Base-by-base conservation (phyloP, 2,888 invertebrate species). In the Oscheius sp. region DNA sequence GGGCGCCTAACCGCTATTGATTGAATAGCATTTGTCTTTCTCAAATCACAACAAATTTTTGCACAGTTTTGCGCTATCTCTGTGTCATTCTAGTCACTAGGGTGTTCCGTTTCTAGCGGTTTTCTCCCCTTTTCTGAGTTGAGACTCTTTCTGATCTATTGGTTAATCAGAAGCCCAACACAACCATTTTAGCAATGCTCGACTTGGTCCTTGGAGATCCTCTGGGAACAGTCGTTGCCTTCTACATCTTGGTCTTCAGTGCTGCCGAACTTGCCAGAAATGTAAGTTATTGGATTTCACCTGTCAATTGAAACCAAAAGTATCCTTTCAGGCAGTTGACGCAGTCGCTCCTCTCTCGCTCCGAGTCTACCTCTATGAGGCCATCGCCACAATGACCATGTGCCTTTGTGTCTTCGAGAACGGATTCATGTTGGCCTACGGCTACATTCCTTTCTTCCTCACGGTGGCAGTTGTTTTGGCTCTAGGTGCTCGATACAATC, bases 331-430 rank as follows among this genome's bases (percentile, higher is more conserved):
- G 81, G 48, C 78, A 2, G 75, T 79, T 2, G 76, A 75, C 29
- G 78, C 74, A 63, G 73, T 71, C 68, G 73, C 75, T n/a, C 71
- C 78, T 21, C n/a, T n/a, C 50, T 63, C 70, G 66, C 73, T 76
- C 10, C 70, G 71, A 55, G 57, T 70, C 9, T 76, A 80, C 37
- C 59, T 79, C 57, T 75, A 77, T 60, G 84, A 84, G 70, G 59
- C 80, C 57, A 80, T 84, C 57, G 83, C 79, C 50, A 83, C 85
- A 0, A 79, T 84, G 51, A 88, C 87, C 75, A 85, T 85, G 85
- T 86, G 87, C 75, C 84, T 86, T 11, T 89, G 88, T 76, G 88
- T 88, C 21, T 88, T 87, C 76, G 88, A 88, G 73, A 88, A 88
- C 78, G 86, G 62, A 42, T 42, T 50, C 21, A 59, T 57, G 50